Base-by-base conservation (phyloP, 2,113 vertebrate species). In the Indicator maculatus region DNA sequence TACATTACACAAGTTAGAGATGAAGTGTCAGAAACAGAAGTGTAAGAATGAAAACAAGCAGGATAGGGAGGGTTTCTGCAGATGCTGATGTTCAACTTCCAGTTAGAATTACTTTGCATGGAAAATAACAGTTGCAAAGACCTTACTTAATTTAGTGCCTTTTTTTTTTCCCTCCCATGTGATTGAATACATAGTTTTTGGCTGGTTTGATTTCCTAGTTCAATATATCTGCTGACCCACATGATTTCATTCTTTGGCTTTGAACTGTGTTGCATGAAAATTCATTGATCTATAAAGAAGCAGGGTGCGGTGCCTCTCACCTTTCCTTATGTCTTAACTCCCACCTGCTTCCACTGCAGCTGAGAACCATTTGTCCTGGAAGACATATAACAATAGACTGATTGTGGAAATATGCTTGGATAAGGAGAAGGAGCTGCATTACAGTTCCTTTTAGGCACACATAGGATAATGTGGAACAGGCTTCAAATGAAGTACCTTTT, bases 371-470 rank as follows among this genome's bases (percentile, higher is more conserved):
- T 19, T 45, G 30, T 67, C 50, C 16, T 28, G 36, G 28, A n/a
- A 53, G 44, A 59, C 6, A 2, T 19, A 10, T 27, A 30, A 39
- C 55, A 31, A 24, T 5, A 39, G 23, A 45, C 13, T 20, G 10
- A 24, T 7, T 2, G 1, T 59, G 28, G 60, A 84, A 36, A 20
- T 38, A 14, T 0, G 5, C 13, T 47, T 63, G 28, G 8, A 5
- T 47, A 26, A 6, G 24, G 31, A 9, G 27, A 38, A 61, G 31
- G 38, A 88, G 16, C 38, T 86, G 30, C 17, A 0, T 58, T 60
- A 21, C 3, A 6, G 14, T 56, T 76, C 20, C 26, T 9, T 53
- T 64, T 6, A 38, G 28, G 50, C 55, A 69, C 0, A 0, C 6
- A 17, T 2, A 21, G 12, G 8, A 38, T 63, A 21, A 9, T 47